phyloP scores from a whole-genome alignment of 1,140 invertebrate genomes.

The Agraylea sexmaculata region DNA sequence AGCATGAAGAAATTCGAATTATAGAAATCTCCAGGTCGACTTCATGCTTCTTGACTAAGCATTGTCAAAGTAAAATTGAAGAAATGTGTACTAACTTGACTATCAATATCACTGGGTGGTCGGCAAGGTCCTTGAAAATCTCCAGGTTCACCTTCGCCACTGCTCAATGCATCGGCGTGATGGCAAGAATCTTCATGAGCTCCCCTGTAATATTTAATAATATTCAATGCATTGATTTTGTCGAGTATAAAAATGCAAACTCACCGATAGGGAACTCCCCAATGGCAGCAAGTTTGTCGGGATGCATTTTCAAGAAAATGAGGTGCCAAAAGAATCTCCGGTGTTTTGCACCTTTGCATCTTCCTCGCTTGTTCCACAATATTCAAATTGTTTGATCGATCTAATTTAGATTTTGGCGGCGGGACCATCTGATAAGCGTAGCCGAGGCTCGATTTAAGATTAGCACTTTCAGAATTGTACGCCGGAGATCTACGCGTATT shows the following conservation, averaged over 20 bases:
- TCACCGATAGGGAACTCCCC: constrained; percentile 36
- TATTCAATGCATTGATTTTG: background rate
- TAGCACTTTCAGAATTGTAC: constrained; percentile 5
- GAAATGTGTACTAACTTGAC: constrained; percentile 41
- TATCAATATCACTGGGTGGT: constrained; percentile 59
- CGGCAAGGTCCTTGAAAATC: constrained; percentile 41
- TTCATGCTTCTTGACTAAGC: constrained; percentile 31
- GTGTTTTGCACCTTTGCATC: constrained; percentile 51
- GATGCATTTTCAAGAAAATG: constrained; percentile 46
- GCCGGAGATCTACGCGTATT: no score
- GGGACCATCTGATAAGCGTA: constrained; percentile 22
- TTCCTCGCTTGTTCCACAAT: constrained; percentile 29
- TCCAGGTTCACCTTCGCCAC: constrained; percentile 30
- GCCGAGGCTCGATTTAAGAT: constrained; percentile 9
- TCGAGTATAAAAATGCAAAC: constrained; percentile 11
- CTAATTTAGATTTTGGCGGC: constrained; percentile 22
- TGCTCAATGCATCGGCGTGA: constrained; percentile 22
- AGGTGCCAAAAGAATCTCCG: constrained; percentile 65
- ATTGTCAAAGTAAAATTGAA: no score
- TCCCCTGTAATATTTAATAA: constrained; percentile 2
- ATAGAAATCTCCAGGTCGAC: no score
- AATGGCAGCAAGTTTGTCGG: constrained; percentile 36
- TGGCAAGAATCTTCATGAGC: no score
- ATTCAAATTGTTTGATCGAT: constrained; percentile 14
- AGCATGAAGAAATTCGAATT: no score